phyloP scores from a whole-genome alignment of 1,140 invertebrate species.

The Leptestheria dahalacensis region DNA sequence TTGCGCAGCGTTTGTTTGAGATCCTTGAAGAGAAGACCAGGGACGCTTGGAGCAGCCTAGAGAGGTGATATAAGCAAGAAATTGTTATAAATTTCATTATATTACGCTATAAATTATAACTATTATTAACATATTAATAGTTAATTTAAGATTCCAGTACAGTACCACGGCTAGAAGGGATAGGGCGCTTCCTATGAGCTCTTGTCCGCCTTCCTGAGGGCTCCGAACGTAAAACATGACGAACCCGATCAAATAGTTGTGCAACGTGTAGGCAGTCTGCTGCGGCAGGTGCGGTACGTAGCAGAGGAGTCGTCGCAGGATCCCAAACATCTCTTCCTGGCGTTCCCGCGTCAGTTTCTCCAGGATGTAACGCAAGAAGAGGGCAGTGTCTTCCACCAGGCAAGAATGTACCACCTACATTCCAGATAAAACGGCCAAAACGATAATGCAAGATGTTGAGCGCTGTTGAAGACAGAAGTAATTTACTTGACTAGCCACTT shows the following conservation, averaged over 20 bases:
- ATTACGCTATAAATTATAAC: constrained; percentile 11
- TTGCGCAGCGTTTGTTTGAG: constrained; percentile 96
- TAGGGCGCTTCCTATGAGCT: constrained; percentile 80
- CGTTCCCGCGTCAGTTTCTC: constrained; percentile 89
- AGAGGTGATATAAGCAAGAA: constrained; percentile 48
- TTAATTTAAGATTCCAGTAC: no score
- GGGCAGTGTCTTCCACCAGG: constrained; percentile 89
- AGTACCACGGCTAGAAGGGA: constrained; percentile 91
- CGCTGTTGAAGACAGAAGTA: not conserved
- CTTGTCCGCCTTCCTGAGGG: constrained; percentile 83
- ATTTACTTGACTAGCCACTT: constrained; percentile 66
- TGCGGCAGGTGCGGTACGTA: constrained; percentile 87
- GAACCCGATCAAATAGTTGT: constrained; percentile 98
- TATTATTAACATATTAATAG: not conserved
- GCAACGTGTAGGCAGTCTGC: constrained; percentile 94
- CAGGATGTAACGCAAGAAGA: constrained; percentile 89
- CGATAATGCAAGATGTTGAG: not conserved
- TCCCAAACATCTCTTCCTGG: constrained; percentile 44
- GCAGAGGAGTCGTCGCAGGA: constrained; percentile 72
- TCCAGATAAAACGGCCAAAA: constrained; percentile 15
- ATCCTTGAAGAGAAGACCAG: constrained; percentile 99
- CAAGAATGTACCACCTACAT: constrained; percentile 87
- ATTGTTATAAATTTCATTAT: constrained; percentile 13
- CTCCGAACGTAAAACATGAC: constrained; percentile 97
- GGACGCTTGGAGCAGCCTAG: constrained; percentile 55